Conservation (phyloP, 1,140 invertebrate species). For the Cydia splendana region DNA sequence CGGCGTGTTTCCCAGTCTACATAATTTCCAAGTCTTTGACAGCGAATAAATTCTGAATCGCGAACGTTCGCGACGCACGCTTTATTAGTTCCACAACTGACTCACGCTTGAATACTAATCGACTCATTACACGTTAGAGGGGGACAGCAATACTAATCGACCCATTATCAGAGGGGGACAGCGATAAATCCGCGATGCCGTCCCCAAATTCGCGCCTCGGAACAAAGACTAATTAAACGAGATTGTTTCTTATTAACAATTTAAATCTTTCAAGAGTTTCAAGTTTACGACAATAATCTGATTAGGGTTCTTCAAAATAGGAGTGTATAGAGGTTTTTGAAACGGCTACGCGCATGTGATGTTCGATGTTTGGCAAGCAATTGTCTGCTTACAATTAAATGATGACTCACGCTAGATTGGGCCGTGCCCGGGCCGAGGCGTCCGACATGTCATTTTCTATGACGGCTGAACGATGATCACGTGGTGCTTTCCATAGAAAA, state of each 20-base stretch:
- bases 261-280: not conserved
- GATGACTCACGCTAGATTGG: too few relatives aligned
- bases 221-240: not conserved
- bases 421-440: too few relatives aligned
- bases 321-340: not conserved
- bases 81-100: slow-evolving; percentile 29
- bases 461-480: too few relatives aligned
- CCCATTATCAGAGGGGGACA: slow-evolving; percentile 2
- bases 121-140: slow-evolving; percentile 24
- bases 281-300: not conserved
- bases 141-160: slow-evolving; percentile 16
- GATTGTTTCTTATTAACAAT: slow-evolving; percentile 27
- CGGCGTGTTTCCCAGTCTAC: not conserved
- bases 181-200: slow-evolving; percentile 11
- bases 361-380: too few relatives aligned
- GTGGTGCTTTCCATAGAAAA: too few relatives aligned
- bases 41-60: not conserved
- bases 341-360: too few relatives aligned
- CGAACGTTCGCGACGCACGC: slow-evolving; percentile 18
- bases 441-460: too few relatives aligned
- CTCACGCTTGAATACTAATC: slow-evolving; percentile 29
- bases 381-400: not conserved
- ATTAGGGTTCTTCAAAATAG: not conserved
- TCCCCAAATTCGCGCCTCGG: slow-evolving; percentile 3
- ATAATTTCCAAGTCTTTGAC: not conserved